Base-by-base conservation (phyloP, 2,113 vertebrate species). In the Haemorhous mexicanus region DNA sequence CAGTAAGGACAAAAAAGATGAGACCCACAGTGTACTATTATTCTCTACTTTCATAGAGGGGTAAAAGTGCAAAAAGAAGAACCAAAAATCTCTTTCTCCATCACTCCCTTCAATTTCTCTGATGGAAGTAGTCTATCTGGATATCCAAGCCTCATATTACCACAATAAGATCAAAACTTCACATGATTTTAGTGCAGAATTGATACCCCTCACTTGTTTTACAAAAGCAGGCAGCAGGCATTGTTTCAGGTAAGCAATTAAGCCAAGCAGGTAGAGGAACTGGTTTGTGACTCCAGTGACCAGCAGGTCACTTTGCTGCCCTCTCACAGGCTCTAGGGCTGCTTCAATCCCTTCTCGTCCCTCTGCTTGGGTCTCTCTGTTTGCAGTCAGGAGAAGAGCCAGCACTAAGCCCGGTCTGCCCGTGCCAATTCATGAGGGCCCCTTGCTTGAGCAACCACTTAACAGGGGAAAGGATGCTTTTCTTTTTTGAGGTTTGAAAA, bases 351-450 rank as follows among this genome's bases (percentile, higher is more conserved):
- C 37, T 79, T 59, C 62, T 21, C 15, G 27, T 55, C 44, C 37
- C 55, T 43, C 47, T 67, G 61, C 55, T 81, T 86, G 6, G 1
- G 39, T 66, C 72, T 63, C 3, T 0, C 47, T 3, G 0, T 79
- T 89, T 64, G 37, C 68, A 70, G 59, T n/a, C 56, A 20, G 64
- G 33, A 84, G n/a, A 19, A 2, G 43, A 86, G 77, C 44, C 84
- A 93, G 12, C 74, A 47, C 46, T 33, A 44, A 84, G 35, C 56
- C 22, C 13, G 22, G 20, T 70, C 74, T 87, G 49, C 56, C 6
- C 0, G 2, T 89, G 69, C 27, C 70, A 37, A 3, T 61, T 35
- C 0, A 0, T 69, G 53, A 83, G 68, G 35, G 49, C n/a, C 10
- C 32, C 37, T 88, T 49, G 49, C 59, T 85, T 74, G 37, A 77